Conservation (phyloP, 2,797 vertebrate genomes). For the Corythornis leucogaster region DNA sequence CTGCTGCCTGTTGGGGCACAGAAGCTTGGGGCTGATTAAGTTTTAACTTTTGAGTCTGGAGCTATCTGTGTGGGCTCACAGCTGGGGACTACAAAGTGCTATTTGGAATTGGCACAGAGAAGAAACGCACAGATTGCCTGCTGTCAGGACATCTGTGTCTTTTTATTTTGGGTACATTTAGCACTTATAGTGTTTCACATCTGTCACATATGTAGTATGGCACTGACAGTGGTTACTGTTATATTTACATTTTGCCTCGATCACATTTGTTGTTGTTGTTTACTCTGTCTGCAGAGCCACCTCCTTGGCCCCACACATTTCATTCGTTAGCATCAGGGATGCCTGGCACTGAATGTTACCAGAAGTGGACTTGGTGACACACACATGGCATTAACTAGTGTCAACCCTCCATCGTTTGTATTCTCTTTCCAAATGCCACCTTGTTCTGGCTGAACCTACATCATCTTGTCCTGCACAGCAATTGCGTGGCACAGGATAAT, state of each 20-base stretch:
- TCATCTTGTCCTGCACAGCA: background rate
- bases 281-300: conserved; percentile 53
- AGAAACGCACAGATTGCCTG: conserved; percentile 74
- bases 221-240: conserved; percentile 64
- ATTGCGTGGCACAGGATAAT: background rate
- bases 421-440: background rate
- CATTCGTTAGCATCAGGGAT: background rate
- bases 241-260: conserved; percentile 61
- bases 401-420: background rate
- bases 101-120: conserved; percentile 72
- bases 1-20: conserved; percentile 37
- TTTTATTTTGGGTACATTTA: conserved; percentile 77
- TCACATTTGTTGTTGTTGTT: conserved; percentile 57
- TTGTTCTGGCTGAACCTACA: background rate
- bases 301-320: conserved; percentile 46
- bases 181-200: conserved; percentile 70
- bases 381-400: background rate
- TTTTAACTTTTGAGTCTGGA: conserved; percentile 65
- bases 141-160: conserved; percentile 76
- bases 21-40: conserved; percentile 70
- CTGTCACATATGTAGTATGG: conserved; percentile 64
- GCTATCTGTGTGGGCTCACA: conserved; percentile 75
- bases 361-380: conserved; percentile 5
- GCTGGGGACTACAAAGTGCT: conserved; percentile 72
- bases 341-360: conserved; percentile 4